Evolutionary conservation across 2,888 invertebrate genomes (phyloP).

Genomic region (Parnassius apollo): DNA sequence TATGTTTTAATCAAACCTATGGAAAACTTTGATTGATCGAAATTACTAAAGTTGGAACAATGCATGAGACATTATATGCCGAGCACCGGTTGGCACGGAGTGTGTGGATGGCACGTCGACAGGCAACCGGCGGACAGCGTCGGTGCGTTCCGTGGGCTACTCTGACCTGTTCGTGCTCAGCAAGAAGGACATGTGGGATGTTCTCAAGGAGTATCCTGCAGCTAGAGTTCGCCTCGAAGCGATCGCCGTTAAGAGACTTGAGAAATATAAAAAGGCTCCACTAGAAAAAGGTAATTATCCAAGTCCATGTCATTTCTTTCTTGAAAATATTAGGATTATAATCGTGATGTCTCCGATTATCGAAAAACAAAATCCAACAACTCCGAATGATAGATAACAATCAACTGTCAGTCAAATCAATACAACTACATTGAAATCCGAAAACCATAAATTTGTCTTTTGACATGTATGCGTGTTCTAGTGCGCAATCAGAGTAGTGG

Average conservation of each 20-base stretch:
- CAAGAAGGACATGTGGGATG: conserved; percentile 99
- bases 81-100: conserved; percentile 77
- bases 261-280: conserved; percentile 97
- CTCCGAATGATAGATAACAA: no score
- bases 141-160: conserved; percentile 98
- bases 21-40: conserved; percentile 1
- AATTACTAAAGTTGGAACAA: conserved; percentile 42
- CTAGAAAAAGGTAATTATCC: conserved; percentile 90
- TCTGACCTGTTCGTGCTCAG: conserved; percentile 99
- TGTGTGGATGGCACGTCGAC: conserved; percentile 82
- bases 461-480: no score
- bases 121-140: conserved; percentile 99
- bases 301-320: no score
- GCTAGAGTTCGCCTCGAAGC: conserved; percentile 97
- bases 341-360: no score
- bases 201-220: conserved; percentile 96
- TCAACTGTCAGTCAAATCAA: no score
- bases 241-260: conserved; percentile 97
- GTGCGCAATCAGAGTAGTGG: no score
- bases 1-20: conserved; percentile 6
- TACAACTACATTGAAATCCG: no score
- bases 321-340: no score
- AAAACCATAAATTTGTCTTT: no score
- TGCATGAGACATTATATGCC: conserved; percentile 48
- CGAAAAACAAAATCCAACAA: no score